Percentiles rank a stretch among this genome's conserved stretches.
These are phyloP conservation scores for Orthonyx spaldingii DNA, from an alignment of 2,113 vertebrate species.

Conservation along the genomic window DNA sequence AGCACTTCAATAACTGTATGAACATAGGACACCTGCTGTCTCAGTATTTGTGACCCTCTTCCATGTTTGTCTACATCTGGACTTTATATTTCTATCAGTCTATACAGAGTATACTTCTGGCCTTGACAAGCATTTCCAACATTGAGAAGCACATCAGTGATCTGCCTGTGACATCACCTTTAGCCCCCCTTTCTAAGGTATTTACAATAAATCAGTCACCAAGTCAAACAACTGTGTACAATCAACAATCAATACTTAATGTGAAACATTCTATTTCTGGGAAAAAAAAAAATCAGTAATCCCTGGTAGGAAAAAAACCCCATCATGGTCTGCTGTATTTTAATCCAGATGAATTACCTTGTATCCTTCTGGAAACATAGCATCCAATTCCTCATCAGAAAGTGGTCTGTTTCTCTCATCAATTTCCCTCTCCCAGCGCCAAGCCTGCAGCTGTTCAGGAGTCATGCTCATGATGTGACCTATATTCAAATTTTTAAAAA, in stretches of 20 bases:
- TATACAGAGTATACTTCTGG: neutral
- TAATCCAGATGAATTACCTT: slow-evolving; percentile 74
- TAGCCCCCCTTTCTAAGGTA: neutral
- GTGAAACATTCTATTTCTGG: neutral
- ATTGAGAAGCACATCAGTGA: neutral
- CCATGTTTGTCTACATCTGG: neutral
- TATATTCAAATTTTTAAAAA: slow-evolving; percentile 24
- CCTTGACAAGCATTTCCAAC: neutral
- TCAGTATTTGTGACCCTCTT: neutral
- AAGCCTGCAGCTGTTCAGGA: slow-evolving; percentile 96
- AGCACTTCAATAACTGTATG: neutral
- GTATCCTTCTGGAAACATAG: slow-evolving; percentile 98
- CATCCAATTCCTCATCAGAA: slow-evolving; percentile 95
- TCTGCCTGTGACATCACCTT: neutral
- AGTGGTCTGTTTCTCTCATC: slow-evolving; percentile 96
- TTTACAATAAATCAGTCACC: neutral
- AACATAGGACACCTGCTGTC: neutral
- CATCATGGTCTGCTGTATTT: neutral
- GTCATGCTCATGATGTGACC: slow-evolving; percentile 99
- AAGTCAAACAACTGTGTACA: neutral
- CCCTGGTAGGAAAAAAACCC: neutral
- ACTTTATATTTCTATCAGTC: neutral
- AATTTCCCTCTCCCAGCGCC: slow-evolving; percentile 98
- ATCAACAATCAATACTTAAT: neutral
- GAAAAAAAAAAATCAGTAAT: neutral